A percentile compares a stretch with the other conserved stretches of the same genome.
These are phyloP conservation scores for Zygothrica quintamaculata DNA, from an alignment of 2,888 invertebrate species.

Conservation along the genomic window DNA sequence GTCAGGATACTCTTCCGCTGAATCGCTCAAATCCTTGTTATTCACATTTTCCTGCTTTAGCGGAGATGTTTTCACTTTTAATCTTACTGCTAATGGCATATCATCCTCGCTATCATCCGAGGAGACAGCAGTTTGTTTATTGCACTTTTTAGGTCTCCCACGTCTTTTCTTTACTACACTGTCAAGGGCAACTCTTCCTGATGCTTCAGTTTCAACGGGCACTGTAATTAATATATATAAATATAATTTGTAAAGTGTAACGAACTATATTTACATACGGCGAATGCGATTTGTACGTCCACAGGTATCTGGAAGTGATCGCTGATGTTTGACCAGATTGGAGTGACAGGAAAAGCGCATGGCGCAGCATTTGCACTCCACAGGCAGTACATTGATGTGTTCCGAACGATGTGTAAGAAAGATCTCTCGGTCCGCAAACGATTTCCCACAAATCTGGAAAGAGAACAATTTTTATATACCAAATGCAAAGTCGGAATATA, in stretches of 20 bases:
- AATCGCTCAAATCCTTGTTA: constrained; percentile 62
- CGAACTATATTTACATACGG: no score
- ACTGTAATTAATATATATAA: no score
- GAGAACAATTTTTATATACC: not conserved
- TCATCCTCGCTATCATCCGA: constrained; percentile 67
- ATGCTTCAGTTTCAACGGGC: constrained; percentile 8
- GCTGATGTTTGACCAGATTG: constrained; percentile 85
- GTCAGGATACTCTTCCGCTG: constrained; percentile 74
- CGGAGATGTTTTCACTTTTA: constrained; percentile 44
- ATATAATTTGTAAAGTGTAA: no score
- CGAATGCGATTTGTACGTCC: constrained; percentile 64
- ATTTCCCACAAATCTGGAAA: constrained; percentile 83
- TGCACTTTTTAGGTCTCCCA: constrained; percentile 49
- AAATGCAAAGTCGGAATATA: not conserved
- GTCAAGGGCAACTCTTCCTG: not conserved
- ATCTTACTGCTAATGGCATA: constrained; percentile 60
- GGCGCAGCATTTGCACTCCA: constrained; percentile 85
- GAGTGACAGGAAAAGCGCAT: constrained; percentile 85
- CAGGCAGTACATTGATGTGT: constrained; percentile 83
- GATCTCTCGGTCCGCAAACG: constrained; percentile 85
- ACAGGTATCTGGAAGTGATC: constrained; percentile 84
- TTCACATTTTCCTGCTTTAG: constrained; percentile 52
- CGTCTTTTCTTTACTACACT: constrained; percentile 43
- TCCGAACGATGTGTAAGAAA: constrained; percentile 85
- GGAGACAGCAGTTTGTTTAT: constrained; percentile 7